Conservation (phyloP, 1,140 invertebrate species). For the Aradophagus sp. region DNA sequence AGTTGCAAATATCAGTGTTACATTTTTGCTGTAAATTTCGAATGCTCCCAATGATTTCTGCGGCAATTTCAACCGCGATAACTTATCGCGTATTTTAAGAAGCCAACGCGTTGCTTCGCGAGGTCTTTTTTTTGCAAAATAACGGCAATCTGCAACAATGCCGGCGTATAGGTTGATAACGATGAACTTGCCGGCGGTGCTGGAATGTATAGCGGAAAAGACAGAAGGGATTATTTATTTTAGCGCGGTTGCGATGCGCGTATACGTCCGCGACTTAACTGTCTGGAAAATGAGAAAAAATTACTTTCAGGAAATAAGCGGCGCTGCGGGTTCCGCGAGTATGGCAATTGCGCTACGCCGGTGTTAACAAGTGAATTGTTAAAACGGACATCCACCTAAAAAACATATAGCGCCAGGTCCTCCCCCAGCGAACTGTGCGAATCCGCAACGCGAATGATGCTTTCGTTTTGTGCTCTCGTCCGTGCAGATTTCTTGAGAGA, state of each 20-base stretch:
- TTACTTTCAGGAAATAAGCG: conserved; percentile 65
- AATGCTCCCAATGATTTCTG: too few relatives aligned
- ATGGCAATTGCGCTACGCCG: conserved; percentile 21
- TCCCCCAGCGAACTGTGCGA: conserved; percentile 19
- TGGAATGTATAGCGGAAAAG: conserved; percentile 61
- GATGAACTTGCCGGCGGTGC: conserved; percentile 1
- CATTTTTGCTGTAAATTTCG: too few relatives aligned
- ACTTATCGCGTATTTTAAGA: too few relatives aligned
- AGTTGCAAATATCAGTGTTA: too few relatives aligned
- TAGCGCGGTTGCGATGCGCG: conserved; percentile 62
- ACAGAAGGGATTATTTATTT: conserved; percentile 70
- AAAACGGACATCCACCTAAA: conserved; percentile 39
- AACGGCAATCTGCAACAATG: conserved; percentile 17
- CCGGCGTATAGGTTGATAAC: conserved; percentile 10
- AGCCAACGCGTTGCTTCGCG: too few relatives aligned
- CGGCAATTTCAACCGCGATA: too few relatives aligned
- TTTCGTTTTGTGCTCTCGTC: conserved; percentile 22
- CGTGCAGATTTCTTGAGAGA: conserved; percentile 15
- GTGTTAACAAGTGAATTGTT: conserved; percentile 50
- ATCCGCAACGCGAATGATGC: conserved; percentile 31
- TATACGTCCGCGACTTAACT: conserved; percentile 66
- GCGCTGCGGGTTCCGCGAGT: conserved; percentile 1
- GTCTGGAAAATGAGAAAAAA: conserved; percentile 73
- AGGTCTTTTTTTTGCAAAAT: conserved; percentile 15
- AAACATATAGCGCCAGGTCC: conserved; percentile 18